Evolutionary conservation across 2,888 invertebrate genomes (phyloP).

Genomic region (Drosophila algonquin): DNA sequence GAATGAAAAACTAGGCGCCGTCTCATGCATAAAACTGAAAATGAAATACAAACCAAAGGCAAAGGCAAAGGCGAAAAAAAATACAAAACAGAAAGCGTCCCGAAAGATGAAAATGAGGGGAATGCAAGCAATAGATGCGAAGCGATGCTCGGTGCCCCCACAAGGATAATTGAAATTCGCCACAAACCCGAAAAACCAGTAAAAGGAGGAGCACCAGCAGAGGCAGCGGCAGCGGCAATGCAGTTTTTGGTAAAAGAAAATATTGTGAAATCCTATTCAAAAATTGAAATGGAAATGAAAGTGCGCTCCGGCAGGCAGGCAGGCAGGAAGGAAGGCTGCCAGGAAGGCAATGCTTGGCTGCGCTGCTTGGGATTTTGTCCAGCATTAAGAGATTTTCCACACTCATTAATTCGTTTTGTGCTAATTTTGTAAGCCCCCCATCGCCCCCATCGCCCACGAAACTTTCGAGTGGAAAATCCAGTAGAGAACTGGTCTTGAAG

Average conservation of each 20-base stretch:
- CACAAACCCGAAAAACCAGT: conserved; percentile 38
- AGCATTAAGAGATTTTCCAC: conserved; percentile 24
- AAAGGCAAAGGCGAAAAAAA: conserved; percentile 18
- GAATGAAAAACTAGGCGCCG: conserved; percentile 67
- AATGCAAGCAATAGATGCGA: conserved; percentile 21
- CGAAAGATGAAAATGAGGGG: conserved; percentile 43
- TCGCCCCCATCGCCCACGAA: neutral
- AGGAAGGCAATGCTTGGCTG: neutral
- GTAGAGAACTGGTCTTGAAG: conserved; percentile 1
- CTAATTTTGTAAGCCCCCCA: conserved; percentile 24
- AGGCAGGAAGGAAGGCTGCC: neutral
- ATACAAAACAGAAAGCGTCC: conserved; percentile 5
- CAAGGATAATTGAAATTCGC: conserved; percentile 74
- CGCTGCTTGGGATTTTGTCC: conserved; percentile 7
- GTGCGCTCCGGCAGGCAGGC: neutral
- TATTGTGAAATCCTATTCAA: neutral
- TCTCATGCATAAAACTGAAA: conserved; percentile 73
- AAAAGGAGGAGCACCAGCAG: neutral
- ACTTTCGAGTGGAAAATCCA: conserved; percentile 17
- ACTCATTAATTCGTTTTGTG: conserved; percentile 28
- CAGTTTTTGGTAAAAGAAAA: neutral
- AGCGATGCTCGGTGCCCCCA: conserved; percentile 14
- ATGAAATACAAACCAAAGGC: conserved; percentile 64
- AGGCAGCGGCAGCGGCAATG: neutral
- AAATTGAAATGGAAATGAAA: conserved; percentile 18